Evolutionary conservation across 2,888 invertebrate genomes (phyloP), one percentile per base, ranked within the genome.

Genomic region (Platycheirus rosarum): DNA sequence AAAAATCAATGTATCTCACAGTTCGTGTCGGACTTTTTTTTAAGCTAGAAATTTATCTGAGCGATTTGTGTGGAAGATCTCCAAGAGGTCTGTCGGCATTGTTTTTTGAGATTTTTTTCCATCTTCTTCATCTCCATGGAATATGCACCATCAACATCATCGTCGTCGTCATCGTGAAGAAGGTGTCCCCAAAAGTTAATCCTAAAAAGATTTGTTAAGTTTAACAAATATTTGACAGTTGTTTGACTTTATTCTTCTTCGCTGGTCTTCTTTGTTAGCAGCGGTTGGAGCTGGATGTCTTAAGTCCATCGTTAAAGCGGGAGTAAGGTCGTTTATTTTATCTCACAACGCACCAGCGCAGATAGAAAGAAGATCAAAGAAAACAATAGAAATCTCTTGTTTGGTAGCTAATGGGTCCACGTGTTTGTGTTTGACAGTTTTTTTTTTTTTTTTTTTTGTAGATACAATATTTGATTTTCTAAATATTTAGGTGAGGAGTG

Each of bases 221-320:
- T 82, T 68, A 77, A 82, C 82, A 82, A 82, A 82, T 82, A 82
- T 82, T 82, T 82, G 82, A 82, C 82, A 77, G 71, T 82, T 82
- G 77, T 82, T 76, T 77, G 71, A 60, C 37, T 77, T 63, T 55
- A 6, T 35, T 60, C 11, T 44, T 79, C 40, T 40, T 60, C 46
- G 8, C 32, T 14, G 23, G 18, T 63, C 14, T 4, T 37, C 14
- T 14, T n/a, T 23, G 0, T 8, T 48, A 29, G 2, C 7, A 18
- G n/a, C 4, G 18, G 18, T 20, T 2, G 2, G 20, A 6, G 2
- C 20, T 13, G 20, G 16, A 9, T 46, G 20, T 35, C 6, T 5
- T n/a, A 6, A 14, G 44, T 20, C 20, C 20, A 53, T 16, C 49
- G 46, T 26, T 57, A 23, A 62, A 26, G 82, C 77, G 77, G 71